Evolutionary conservation across 2,797 vertebrate genomes (phyloP).

Genomic region (Aulostomus chinensis): DNA sequence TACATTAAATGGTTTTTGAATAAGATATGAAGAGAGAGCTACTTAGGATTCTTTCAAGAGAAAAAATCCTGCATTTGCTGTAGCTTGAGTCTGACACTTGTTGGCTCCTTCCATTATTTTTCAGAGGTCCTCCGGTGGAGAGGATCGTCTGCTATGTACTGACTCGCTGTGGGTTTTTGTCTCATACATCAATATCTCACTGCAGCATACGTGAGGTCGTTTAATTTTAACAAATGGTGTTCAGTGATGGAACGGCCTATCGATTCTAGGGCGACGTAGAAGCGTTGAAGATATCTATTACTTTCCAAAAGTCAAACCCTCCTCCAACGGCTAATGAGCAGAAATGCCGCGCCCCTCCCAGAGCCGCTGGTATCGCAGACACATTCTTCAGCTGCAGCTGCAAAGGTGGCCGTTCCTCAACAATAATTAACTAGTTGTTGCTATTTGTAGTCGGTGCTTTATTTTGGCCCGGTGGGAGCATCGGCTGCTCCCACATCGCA

Average conservation of each 20-base stretch:
- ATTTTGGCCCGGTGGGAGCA: too few relatives aligned
- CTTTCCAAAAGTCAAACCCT: slow-evolving; percentile 20
- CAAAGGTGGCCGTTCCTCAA: slow-evolving; percentile 7
- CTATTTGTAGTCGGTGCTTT: slow-evolving; percentile 47
- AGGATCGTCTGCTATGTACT: background rate
- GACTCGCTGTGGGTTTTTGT: background rate
- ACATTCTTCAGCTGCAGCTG: slow-evolving; percentile 18
- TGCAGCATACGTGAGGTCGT: background rate
- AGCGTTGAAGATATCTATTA: slow-evolving; percentile 12
- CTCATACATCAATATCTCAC: slow-evolving; percentile 20
- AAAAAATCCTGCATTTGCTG: slow-evolving; percentile 4
- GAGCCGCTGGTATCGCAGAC: slow-evolving; percentile 3
- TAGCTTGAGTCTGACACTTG: background rate
- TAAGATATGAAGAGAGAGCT: background rate
- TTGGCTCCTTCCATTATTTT: slow-evolving; percentile 4
- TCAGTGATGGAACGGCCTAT: background rate
- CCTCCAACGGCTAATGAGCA: slow-evolving; percentile 1
- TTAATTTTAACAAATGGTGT: slow-evolving; percentile 21
- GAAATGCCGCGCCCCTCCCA: slow-evolving; percentile 2
- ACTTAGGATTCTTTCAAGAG: too few relatives aligned
- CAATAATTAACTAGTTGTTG: slow-evolving; percentile 45
- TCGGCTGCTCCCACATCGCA: too few relatives aligned
- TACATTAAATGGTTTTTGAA: background rate
- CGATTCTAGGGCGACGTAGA: slow-evolving; percentile 9
- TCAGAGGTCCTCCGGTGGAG: too few relatives aligned